phyloP scores from a whole-genome alignment of 1,140 invertebrate species.

The Pemphigus obesinymphae region DNA sequence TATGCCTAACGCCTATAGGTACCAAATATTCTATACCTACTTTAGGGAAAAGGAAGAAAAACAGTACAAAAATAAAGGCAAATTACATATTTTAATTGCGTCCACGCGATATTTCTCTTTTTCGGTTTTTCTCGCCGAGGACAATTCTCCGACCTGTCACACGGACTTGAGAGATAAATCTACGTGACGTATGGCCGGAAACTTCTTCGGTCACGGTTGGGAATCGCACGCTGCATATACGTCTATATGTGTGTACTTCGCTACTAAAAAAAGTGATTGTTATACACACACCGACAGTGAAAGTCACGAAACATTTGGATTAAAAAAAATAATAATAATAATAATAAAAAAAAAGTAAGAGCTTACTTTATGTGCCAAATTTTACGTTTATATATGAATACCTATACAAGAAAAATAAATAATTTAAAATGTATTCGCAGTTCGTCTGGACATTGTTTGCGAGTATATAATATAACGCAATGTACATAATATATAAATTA shows the following conservation, averaged over 20 bases:
- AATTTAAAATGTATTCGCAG: no score
- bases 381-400: neutral
- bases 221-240: no score
- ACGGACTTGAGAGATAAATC: constrained; percentile 12
- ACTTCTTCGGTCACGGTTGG: constrained; percentile 16
- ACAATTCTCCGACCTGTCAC: constrained; percentile 38
- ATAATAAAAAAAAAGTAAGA: no score
- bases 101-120: neutral
- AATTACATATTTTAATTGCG: constrained; percentile 34
- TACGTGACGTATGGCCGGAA: constrained; percentile 28
- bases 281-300: neutral
- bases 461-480: no score
- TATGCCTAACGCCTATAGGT: no score
- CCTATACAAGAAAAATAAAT: neutral
- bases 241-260: neutral
- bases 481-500: neutral
- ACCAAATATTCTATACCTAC: neutral
- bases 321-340: constrained; percentile 30
- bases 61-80: neutral
- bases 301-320: constrained; percentile 23
- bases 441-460: no score
- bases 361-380: no score
- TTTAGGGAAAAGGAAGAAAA: neutral
- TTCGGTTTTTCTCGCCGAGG: neutral
- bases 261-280: neutral